These are phyloP conservation scores for Cyclophora albipunctata DNA, from an alignment of 2,888 invertebrate genomes.

Conservation along the genomic window DNA sequence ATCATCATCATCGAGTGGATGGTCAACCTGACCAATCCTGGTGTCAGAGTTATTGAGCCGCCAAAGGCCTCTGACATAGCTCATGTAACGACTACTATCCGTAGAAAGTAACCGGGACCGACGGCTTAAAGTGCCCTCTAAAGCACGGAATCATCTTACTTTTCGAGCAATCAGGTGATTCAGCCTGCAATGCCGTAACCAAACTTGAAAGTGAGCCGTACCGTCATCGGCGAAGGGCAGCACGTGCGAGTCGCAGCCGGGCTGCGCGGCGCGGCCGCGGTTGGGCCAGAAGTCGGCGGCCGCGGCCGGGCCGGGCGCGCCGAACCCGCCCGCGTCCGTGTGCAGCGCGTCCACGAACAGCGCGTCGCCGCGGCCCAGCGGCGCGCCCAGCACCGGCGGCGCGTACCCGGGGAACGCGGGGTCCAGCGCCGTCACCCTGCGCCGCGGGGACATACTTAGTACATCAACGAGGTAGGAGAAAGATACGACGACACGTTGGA, in stretches of 20 bases:
- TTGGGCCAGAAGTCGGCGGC: conserved; percentile 70
- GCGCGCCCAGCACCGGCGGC: conserved; percentile 30
- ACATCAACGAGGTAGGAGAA: too few relatives aligned
- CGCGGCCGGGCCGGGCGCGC: conserved; percentile 36
- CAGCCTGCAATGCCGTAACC: too few relatives aligned
- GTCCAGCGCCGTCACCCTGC: conserved; percentile 56
- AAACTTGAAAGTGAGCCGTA: conserved; percentile 8
- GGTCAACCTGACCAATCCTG: too few relatives aligned
- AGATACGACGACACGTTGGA: neutral
- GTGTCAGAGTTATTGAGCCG: too few relatives aligned
- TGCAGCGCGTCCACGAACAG: conserved; percentile 66
- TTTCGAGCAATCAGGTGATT: too few relatives aligned
- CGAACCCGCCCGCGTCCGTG: conserved; percentile 60
- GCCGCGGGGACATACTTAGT: too few relatives aligned
- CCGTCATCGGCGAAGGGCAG: conserved; percentile 36
- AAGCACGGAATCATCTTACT: too few relatives aligned
- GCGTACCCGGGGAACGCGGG: conserved; percentile 66
- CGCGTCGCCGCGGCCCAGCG: conserved; percentile 43
- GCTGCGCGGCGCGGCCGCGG: conserved; percentile 57
- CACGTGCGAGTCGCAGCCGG: conserved; percentile 43
- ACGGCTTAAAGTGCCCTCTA: too few relatives aligned
- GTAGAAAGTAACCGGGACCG: too few relatives aligned
- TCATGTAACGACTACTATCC: too few relatives aligned
- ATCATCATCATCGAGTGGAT: too few relatives aligned
- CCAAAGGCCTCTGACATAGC: too few relatives aligned